These are phyloP conservation scores for Lomographa bimaculata DNA, from an alignment of 2,888 invertebrate species.

Conservation along the genomic window DNA sequence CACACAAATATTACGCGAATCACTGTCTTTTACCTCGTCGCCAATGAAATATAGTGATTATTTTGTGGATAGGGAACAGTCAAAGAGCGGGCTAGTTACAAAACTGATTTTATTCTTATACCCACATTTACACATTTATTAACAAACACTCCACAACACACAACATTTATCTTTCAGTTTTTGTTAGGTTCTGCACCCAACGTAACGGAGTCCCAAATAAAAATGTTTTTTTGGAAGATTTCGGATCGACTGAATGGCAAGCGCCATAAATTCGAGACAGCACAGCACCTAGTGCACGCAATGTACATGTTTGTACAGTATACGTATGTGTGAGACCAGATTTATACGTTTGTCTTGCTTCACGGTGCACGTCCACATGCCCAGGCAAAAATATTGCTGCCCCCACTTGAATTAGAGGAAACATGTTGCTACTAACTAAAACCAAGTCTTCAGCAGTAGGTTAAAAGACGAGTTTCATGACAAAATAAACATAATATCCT, in stretches of 20 bases:
- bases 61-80: too few species aligned
- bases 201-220: constrained; percentile 15
- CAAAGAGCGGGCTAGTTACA: too few species aligned
- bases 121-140: too few species aligned
- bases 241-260: constrained; percentile 51
- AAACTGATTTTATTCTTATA: too few species aligned
- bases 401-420: constrained; percentile 32
- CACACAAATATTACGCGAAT: too few species aligned
- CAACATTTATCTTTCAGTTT: constrained; percentile 37
- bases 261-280: constrained; percentile 58
- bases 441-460: constrained; percentile 1
- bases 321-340: constrained; percentile 55
- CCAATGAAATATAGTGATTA: too few species aligned
- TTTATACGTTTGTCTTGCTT: constrained; percentile 64
- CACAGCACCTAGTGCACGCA: constrained; percentile 59
- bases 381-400: constrained; percentile 52
- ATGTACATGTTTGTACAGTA: constrained; percentile 36
- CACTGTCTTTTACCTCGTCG: too few species aligned
- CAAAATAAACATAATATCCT: constrained; percentile 32
- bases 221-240: constrained; percentile 46
- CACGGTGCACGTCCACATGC: constrained; percentile 49
- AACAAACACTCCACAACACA: too few species aligned
- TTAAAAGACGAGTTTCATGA: background rate
- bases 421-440: constrained; percentile 19
- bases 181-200: constrained; percentile 21